A percentile compares a stretch with the other conserved stretches of the same genome.
These are phyloP conservation scores for Limnothrissa miodon DNA, from an alignment of 2,113 vertebrate genomes.

Conservation along the genomic window DNA sequence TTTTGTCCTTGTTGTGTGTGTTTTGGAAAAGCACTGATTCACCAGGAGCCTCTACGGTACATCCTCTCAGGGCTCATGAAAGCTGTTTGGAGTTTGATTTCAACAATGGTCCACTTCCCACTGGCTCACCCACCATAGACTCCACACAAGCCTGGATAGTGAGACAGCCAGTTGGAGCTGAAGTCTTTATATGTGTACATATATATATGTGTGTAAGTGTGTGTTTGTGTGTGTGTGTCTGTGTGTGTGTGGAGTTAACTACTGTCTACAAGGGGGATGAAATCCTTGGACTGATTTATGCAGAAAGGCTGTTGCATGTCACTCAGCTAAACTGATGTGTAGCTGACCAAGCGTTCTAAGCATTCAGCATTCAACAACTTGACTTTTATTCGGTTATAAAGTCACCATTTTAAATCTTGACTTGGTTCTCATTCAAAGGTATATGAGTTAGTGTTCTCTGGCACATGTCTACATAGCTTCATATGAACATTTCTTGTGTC, in stretches of 20 bases:
- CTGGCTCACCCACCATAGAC: background rate
- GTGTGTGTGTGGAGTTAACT: background rate
- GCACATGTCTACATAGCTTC: background rate
- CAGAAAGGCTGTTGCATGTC: background rate
- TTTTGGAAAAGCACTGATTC: background rate
- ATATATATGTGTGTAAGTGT: background rate
- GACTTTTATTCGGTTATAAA: too few relatives aligned
- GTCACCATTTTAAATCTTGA: background rate
- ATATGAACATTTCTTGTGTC: background rate
- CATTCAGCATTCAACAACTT: too few relatives aligned
- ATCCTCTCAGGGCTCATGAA: background rate
- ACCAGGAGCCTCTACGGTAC: background rate
- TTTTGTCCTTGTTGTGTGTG: background rate
- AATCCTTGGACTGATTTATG: too few relatives aligned
- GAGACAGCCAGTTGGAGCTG: background rate
- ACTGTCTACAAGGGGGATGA: too few relatives aligned
- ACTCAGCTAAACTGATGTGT: background rate
- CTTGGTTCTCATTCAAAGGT: background rate
- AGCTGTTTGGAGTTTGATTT: background rate
- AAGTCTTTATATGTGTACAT: too few relatives aligned
- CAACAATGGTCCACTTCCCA: background rate
- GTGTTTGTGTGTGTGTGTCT: too few relatives aligned
- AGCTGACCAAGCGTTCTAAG: too few relatives aligned
- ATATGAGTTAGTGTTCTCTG: background rate
- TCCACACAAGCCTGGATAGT: background rate